Evolutionary conservation across 2,888 invertebrate genomes (phyloP), one percentile per base, ranked within the genome.

Genomic region (Macrophya alboannulata): DNA sequence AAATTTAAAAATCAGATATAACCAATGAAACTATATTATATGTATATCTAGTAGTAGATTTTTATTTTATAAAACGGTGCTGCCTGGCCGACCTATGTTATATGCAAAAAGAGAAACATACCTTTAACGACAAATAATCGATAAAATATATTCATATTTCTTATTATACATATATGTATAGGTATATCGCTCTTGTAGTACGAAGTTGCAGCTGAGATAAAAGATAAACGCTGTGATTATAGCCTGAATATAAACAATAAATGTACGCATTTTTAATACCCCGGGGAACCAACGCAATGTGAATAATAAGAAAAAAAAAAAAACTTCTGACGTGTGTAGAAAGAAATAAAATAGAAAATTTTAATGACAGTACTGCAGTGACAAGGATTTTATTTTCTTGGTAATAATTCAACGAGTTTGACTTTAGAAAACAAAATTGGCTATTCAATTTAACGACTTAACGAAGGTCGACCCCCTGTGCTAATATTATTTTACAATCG

Each of bases 211-310:
- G 40, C 31, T 3, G 40, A 71, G 71, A 71, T 71, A 71, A 43
- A 71, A 71, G 37, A 71, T 37, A 71, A 17, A 37, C 62, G 62
- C 62, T 21, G 62, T 62, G 62, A 62, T 62, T 21, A 62, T 25
- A 51, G 17, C 51, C 55, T 55, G n/a, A 55, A 55, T 55, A 17
- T 55, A 55, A 62, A 62, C 62, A 71, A 71, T 71, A 71, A 37
- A 71, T 31, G 37, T 17, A 71, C n/a, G 40, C 17, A 62, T 2
- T 62, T 25, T 55, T 51, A 6, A 55, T 55, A 55, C n/a, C 62
- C 25, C 40, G 40, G 40, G 25, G n/a, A 40, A n/a, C 37, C n/a
- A 72, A 43, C n/a, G 71, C 40, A 72, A 43, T 3, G 71, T 40
- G 71, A 72, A 72, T 0, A 72, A 21, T 6, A 62, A 31, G 31